Evolutionary conservation across 2,888 invertebrate genomes (phyloP).

Genomic region (Nephrotoma guestfalica): DNA sequence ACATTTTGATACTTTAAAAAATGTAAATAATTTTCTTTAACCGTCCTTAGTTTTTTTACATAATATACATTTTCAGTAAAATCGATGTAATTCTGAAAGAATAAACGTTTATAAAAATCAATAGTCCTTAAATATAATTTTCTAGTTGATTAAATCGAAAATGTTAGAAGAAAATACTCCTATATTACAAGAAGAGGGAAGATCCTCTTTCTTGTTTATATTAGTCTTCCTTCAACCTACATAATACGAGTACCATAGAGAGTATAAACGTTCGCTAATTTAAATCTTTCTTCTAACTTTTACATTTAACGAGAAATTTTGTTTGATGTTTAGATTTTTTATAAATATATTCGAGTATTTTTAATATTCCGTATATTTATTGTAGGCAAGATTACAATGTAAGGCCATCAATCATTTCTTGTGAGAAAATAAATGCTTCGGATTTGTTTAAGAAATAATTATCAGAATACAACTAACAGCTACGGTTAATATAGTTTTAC

Average conservation of each 20-base stretch:
- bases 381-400: neutral
- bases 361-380: neutral
- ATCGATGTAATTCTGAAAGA: neutral
- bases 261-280: neutral
- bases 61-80: neutral
- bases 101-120: neutral
- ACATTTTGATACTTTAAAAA: neutral
- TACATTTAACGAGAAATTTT: neutral
- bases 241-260: neutral
- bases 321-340: neutral
- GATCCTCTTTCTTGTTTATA: neutral
- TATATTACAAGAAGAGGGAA: neutral
- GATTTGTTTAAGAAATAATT: neutral
- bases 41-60: neutral
- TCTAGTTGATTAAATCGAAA: neutral
- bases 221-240: neutral
- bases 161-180: neutral
- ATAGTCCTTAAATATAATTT: neutral
- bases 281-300: neutral
- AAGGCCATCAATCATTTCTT: neutral
- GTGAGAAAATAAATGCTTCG: neutral
- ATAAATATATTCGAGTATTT: neutral
- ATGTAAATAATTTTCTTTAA: neutral
- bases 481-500: neutral
- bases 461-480: neutral